Evolutionary conservation across 2,888 invertebrate genomes (phyloP).

Genomic region (Protodeltote pygarga): DNA sequence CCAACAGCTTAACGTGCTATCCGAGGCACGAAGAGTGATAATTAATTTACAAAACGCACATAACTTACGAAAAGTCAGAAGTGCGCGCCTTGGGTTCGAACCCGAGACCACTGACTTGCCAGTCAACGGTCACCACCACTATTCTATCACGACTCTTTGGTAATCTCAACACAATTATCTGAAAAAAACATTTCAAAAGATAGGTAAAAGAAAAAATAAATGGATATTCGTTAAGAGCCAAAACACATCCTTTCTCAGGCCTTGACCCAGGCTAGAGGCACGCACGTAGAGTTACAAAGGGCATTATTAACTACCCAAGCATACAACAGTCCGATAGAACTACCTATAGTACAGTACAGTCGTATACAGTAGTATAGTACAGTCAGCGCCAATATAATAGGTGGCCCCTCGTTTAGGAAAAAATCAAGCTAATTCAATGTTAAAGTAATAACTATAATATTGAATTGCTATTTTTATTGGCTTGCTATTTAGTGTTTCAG

Average conservation of each 20-base stretch:
- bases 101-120: too few relatives aligned
- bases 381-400: neutral
- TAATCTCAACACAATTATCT: constrained; percentile 3
- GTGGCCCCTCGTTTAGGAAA: neutral
- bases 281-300: constrained; percentile 51
- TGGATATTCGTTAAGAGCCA: constrained; percentile 29
- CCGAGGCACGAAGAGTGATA: too few relatives aligned
- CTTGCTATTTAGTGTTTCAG: too few relatives aligned
- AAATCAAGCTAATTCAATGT: too few relatives aligned
- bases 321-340: constrained; percentile 30
- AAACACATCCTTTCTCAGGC: constrained; percentile 40
- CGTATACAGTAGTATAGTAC: neutral
- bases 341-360: constrained; percentile 16
- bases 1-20: too few relatives aligned
- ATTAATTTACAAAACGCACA: too few relatives aligned
- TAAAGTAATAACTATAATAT: too few relatives aligned
- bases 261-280: constrained; percentile 46
- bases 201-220: neutral
- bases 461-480: too few relatives aligned
- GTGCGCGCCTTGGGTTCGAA: too few relatives aligned
- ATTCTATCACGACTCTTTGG: too few relatives aligned
- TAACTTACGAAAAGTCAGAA: too few relatives aligned
- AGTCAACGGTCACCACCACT: too few relatives aligned
- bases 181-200: constrained; percentile 4
- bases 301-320: constrained; percentile 52